Conservation (phyloP, 1,140 invertebrate genomes). For the Panagrolaimus sp. region DNA sequence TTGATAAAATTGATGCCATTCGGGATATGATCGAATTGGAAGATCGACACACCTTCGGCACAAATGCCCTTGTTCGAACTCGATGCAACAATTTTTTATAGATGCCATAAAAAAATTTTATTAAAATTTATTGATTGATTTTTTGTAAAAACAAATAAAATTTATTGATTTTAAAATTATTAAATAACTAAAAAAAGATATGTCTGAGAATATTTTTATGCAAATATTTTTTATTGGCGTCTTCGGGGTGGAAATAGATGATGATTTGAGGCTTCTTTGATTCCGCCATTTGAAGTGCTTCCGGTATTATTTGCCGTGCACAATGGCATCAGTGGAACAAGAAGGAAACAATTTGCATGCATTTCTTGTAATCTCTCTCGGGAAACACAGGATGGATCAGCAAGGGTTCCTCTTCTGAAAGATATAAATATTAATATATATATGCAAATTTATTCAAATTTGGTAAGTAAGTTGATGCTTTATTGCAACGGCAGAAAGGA, state of each 20-base stretch:
- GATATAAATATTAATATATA: neutral
- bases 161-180: neutral
- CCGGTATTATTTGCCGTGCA: conserved; percentile 24
- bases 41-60: neutral
- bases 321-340: conserved; percentile 57
- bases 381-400: conserved; percentile 52
- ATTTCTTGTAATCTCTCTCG: conserved; percentile 52
- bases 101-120: neutral
- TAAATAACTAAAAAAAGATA: too few species aligned
- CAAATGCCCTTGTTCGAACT: conserved; percentile 2
- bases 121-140: neutral
- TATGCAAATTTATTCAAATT: too few species aligned
- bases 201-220: too few species aligned
- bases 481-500: neutral
- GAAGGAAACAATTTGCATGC: conserved; percentile 56
- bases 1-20: neutral
- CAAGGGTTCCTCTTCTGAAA: conserved; percentile 53
- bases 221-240: too few species aligned
- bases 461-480: neutral
- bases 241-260: too few species aligned
- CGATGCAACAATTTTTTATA: neutral
- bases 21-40: neutral
- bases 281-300: too few species aligned
- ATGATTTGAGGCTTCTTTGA: too few species aligned
- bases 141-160: neutral